Evolutionary conservation across 2,797 vertebrate genomes (phyloP).

Genomic region (Arctocebus calabarensis): DNA sequence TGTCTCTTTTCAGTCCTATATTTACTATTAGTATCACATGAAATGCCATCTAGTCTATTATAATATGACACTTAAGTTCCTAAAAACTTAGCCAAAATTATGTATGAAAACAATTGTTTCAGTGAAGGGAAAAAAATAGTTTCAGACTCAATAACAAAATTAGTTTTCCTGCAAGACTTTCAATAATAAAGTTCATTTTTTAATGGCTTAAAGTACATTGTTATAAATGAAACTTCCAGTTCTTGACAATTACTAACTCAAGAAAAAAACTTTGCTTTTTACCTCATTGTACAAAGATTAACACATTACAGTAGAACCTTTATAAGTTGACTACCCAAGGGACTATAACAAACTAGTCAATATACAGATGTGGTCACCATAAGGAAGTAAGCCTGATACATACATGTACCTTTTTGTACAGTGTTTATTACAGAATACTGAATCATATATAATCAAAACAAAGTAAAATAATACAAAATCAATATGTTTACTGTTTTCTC

Average conservation of each 20-base stretch:
- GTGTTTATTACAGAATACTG: too few species aligned
- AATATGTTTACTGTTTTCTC: too few species aligned
- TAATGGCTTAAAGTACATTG: neutral
- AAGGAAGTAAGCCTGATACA: too few species aligned
- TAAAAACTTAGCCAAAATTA: conserved; percentile 47
- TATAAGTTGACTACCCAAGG: too few species aligned
- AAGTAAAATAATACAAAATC: too few species aligned
- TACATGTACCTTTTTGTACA: too few species aligned
- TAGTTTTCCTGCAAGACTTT: conserved; percentile 34
- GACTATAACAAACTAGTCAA: too few species aligned
- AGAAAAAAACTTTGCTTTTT: conserved; percentile 10
- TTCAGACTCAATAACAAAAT: conserved; percentile 35
- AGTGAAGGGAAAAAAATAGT: conserved; percentile 5
- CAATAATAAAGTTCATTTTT: conserved; percentile 34
- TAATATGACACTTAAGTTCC: conserved; percentile 24
- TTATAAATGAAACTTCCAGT: neutral
- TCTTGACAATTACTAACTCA: conserved; percentile 31
- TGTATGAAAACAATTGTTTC: conserved; percentile 45
- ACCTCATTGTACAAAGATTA: neutral
- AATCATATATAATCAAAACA: too few species aligned
- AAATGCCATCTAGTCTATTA: conserved; percentile 44
- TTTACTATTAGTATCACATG: conserved; percentile 16
- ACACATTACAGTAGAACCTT: neutral
- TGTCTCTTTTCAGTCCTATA: neutral
- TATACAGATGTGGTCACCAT: too few species aligned